A percentile compares a stretch with the other conserved stretches of the same genome.
Evolutionary conservation across 2,888 invertebrate species (phyloP).

Genomic region (Pristionchus maxplancki): DNA sequence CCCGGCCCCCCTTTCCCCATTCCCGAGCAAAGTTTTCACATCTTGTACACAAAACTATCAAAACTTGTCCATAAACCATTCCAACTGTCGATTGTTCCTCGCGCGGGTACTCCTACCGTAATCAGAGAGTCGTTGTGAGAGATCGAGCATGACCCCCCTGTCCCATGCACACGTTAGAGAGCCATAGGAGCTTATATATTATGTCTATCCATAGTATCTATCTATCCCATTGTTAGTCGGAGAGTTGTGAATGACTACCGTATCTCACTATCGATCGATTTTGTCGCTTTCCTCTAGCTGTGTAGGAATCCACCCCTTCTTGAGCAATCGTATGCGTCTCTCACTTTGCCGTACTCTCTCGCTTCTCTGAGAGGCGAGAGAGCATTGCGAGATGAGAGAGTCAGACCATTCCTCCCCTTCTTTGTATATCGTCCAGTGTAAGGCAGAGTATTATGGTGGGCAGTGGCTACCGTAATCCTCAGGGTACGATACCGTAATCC

Average conservation of each 20-base stretch:
- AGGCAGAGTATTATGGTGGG: conserved; percentile 6
- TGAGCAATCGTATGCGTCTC: too few relatives aligned
- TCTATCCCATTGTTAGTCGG: background rate
- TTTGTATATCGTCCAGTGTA: conserved; percentile 30
- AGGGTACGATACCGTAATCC: background rate
- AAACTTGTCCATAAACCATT: conserved; percentile 43
- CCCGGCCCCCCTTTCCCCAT: too few relatives aligned
- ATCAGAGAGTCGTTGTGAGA: conserved; percentile 9
- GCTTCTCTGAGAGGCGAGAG: too few relatives aligned
- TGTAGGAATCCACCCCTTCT: conserved; percentile 34
- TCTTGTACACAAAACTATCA: conserved; percentile 44
- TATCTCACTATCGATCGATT: conserved; percentile 22
- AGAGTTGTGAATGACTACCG: conserved; percentile 7
- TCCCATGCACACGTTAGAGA: conserved; percentile 18
- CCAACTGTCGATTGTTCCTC: conserved; percentile 35
- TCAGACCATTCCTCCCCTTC: too few relatives aligned
- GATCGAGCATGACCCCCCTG: conserved; percentile 20
- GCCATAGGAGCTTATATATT: conserved; percentile 26
- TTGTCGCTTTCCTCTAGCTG: conserved; percentile 32
- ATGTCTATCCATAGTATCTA: conserved; percentile 17
- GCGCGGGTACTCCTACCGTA: background rate
- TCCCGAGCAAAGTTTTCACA: conserved; percentile 45
- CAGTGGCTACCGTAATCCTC: background rate
- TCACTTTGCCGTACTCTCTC: too few relatives aligned
- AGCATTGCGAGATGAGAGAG: too few relatives aligned